These are phyloP conservation scores for Micromussa lordhowensis DNA, from an alignment of 92 coral and sea anemone species.

Conservation along the genomic window DNA sequence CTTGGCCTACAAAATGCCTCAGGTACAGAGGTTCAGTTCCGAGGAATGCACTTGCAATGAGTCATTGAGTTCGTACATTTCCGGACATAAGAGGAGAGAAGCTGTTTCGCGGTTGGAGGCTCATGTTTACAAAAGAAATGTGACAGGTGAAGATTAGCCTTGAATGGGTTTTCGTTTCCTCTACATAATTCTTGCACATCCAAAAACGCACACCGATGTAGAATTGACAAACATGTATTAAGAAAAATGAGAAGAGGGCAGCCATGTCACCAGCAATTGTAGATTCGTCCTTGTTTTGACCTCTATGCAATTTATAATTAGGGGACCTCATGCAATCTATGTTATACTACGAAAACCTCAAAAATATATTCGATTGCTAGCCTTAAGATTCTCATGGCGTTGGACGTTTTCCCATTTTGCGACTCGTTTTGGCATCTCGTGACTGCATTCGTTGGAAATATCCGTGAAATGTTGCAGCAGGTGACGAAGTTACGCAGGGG, in stretches of 20 bases:
- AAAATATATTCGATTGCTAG: neutral
- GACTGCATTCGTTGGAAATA: neutral
- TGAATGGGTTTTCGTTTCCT: slow-evolving; percentile 10
- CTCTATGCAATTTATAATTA: neutral
- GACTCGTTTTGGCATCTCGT: neutral
- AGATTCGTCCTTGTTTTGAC: neutral
- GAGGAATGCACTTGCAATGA: neutral
- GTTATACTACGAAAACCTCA: neutral
- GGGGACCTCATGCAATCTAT: neutral
- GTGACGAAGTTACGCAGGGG: neutral
- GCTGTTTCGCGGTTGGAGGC: slow-evolving; percentile 12
- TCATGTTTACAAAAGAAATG: slow-evolving; percentile 1
- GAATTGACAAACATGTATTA: slow-evolving; percentile 1
- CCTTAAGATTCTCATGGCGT: neutral
- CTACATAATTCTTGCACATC: neutral
- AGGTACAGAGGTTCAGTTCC: neutral
- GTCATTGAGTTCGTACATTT: neutral
- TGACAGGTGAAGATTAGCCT: slow-evolving; percentile 31
- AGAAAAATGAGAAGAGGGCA: neutral
- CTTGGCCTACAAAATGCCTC: neutral
- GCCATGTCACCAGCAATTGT: neutral
- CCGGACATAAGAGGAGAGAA: slow-evolving; percentile 22
- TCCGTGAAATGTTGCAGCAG: neutral
- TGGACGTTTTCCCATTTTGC: neutral
- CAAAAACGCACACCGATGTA: neutral